Conservation (phyloP, 2,888 invertebrate species). For the Ectropis crepuscularia region DNA sequence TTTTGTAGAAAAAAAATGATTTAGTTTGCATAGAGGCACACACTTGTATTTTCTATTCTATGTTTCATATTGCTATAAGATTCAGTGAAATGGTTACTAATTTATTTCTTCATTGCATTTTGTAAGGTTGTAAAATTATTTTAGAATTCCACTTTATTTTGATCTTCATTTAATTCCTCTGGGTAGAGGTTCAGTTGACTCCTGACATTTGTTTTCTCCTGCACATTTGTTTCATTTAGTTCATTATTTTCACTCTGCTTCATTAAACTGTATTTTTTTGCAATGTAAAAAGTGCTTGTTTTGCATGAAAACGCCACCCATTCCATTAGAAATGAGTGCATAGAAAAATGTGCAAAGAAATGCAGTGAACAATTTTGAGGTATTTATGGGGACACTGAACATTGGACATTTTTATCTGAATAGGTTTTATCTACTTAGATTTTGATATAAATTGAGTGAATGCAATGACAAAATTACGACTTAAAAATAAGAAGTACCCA, state of each 20-base stretch:
- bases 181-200: conserved; percentile 24
- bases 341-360: conserved; percentile 82
- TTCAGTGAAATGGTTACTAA: too few species aligned
- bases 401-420: background rate
- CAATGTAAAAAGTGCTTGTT: conserved; percentile 54
- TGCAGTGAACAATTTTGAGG: conserved; percentile 62
- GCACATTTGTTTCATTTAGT: conserved; percentile 34
- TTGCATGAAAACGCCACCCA: conserved; percentile 51
- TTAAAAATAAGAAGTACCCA: too few species aligned
- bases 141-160: conserved; percentile 15
- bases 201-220: conserved; percentile 32
- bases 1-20: too few species aligned
- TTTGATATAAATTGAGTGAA: too few species aligned
- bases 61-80: too few species aligned
- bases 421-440: background rate
- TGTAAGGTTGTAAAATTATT: too few species aligned
- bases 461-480: too few species aligned
- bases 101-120: too few species aligned
- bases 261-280: conserved; percentile 78
- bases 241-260: conserved; percentile 36
- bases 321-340: conserved; percentile 74
- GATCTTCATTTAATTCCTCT: conserved; percentile 18
- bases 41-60: too few species aligned
- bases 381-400: conserved; percentile 26
- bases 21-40: too few species aligned